These are phyloP conservation scores for Euzophera pinguis DNA, from an alignment of 2,888 invertebrate species.

Conservation along the genomic window DNA sequence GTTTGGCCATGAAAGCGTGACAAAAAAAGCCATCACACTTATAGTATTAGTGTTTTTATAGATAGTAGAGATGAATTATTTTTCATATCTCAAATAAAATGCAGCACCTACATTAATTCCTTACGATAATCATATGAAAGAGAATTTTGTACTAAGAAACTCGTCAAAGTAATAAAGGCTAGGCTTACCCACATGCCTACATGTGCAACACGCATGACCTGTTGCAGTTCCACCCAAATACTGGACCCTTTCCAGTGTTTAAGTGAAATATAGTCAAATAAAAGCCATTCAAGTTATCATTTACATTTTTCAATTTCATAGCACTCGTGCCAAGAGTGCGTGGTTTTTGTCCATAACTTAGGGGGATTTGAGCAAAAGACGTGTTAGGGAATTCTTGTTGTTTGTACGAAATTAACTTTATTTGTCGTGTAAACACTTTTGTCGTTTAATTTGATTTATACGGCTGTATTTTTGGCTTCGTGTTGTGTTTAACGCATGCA, in stretches of 20 bases:
- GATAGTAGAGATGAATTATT: too few relatives aligned
- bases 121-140: too few relatives aligned
- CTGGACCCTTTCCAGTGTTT: slow-evolving; percentile 66
- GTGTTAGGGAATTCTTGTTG: slow-evolving; percentile 30
- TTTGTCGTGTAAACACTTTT: slow-evolving; percentile 23
- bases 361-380: slow-evolving; percentile 17
- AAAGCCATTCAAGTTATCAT: slow-evolving; percentile 62
- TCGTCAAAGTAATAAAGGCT: too few relatives aligned
- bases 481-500: background rate
- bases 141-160: too few relatives aligned
- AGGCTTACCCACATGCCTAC: slow-evolving; percentile 23
- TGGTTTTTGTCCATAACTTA: slow-evolving; percentile 23
- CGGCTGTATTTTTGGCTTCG: background rate
- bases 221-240: slow-evolving; percentile 53
- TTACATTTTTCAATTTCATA: slow-evolving; percentile 75
- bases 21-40: too few relatives aligned
- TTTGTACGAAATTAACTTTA: slow-evolving; percentile 33
- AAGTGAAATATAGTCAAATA: slow-evolving; percentile 37
- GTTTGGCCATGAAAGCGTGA: too few relatives aligned
- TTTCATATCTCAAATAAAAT: too few relatives aligned
- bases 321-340: slow-evolving; percentile 61
- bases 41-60: too few relatives aligned
- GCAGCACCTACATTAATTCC: too few relatives aligned
- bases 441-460: slow-evolving; percentile 4
- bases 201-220: slow-evolving; percentile 53